phyloP scores from a whole-genome alignment of 2,888 invertebrate genomes.

The Alloplasta piceator region DNA sequence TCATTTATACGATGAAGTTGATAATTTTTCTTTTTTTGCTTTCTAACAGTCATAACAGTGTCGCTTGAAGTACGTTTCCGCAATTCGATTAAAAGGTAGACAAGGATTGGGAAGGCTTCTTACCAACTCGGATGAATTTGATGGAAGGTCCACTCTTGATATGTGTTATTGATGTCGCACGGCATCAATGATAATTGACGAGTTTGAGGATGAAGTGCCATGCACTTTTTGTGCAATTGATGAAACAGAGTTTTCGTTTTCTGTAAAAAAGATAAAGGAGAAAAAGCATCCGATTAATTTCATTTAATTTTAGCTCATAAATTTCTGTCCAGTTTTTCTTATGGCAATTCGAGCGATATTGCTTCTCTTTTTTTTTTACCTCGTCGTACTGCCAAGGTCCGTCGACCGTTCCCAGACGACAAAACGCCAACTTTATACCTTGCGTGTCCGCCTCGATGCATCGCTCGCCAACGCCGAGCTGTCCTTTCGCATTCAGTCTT shows the following conservation, averaged over 20 bases:
- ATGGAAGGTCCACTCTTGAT: conserved; percentile 95
- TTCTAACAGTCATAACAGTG: too few relatives aligned
- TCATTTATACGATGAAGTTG: too few relatives aligned
- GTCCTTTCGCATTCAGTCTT: conserved; percentile 96
- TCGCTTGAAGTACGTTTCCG: too few relatives aligned
- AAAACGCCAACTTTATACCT: conserved; percentile 94
- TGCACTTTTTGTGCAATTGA: conserved; percentile 91
- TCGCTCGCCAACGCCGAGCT: conserved; percentile 97
- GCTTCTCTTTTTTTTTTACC: conserved; percentile 78
- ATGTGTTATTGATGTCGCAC: conserved; percentile 93
- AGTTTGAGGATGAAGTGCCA: conserved; percentile 93
- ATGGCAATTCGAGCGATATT: neutral
- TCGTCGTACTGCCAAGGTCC: conserved; percentile 98
- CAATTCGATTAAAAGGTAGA: too few relatives aligned
- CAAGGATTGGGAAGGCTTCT: conserved; percentile 44
- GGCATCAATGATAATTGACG: conserved; percentile 91
- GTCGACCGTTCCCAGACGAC: conserved; percentile 95
- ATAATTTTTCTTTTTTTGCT: too few relatives aligned
- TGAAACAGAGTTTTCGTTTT: conserved; percentile 89
- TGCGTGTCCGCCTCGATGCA: conserved; percentile 96
- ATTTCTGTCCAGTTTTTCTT: neutral
- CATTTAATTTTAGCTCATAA: neutral
- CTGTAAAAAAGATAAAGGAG: conserved; percentile 76
- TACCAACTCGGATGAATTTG: conserved; percentile 89
- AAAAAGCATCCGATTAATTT: neutral